Percentiles rank a stretch among this genome's conserved stretches.
phyloP scores from a whole-genome alignment of 1,140 invertebrate species.

The Pogonognathellus flavescens region DNA sequence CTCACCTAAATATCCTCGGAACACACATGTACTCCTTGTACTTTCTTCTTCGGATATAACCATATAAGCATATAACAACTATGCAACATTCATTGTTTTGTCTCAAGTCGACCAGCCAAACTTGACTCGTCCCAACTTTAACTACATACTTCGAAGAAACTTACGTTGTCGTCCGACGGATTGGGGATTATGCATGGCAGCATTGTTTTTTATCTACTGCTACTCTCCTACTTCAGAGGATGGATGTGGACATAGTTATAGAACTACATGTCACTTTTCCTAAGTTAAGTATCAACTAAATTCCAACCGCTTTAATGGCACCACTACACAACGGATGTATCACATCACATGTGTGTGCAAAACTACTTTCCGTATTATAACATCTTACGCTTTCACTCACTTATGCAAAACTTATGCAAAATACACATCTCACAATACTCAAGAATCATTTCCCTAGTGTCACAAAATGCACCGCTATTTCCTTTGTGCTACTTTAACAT shows the following conservation, averaged over 20 bases:
- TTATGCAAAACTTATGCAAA: background rate
- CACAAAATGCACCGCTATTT: background rate
- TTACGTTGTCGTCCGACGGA: background rate
- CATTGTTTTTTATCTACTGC: background rate
- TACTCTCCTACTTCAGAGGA: background rate
- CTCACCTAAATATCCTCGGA: background rate
- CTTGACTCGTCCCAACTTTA: background rate
- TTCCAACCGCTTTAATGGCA: background rate
- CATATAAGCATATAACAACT: background rate
- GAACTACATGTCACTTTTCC: constrained; percentile 28
- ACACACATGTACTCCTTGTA: background rate
- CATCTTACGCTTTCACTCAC: constrained; percentile 23
- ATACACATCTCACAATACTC: background rate
- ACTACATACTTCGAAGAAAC: background rate
- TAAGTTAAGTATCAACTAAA: constrained; percentile 20
- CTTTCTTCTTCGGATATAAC: no score
- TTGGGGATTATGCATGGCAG: no score
- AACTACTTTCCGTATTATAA: background rate
- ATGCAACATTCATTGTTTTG: background rate
- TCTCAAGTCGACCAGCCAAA: no score
- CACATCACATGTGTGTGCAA: background rate
- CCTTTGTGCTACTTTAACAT: background rate
- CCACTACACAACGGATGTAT: background rate
- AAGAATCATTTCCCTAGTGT: constrained; percentile 28
- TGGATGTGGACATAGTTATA: constrained; percentile 27